These are phyloP conservation scores for Autographa pulchrina DNA, from an alignment of 2,888 invertebrate genomes.

Conservation along the genomic window DNA sequence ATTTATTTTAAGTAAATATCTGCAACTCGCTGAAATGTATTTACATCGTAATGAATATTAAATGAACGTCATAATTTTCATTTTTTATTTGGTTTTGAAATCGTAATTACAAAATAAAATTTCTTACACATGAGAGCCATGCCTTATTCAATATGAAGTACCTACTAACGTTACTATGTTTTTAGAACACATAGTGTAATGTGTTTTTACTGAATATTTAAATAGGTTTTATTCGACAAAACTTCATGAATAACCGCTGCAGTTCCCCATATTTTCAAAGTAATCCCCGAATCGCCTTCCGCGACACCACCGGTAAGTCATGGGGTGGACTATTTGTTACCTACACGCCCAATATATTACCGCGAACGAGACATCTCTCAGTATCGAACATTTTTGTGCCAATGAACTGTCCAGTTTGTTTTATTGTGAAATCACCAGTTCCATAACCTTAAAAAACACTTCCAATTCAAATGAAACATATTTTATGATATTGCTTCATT, in stretches of 20 bases:
- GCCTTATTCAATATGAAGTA: too few species aligned
- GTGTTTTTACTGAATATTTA: neutral
- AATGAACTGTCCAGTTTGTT: slow-evolving; percentile 33
- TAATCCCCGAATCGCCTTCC: neutral
- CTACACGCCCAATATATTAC: slow-evolving; percentile 15
- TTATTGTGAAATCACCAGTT: slow-evolving; percentile 19
- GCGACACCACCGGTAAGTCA: slow-evolving; percentile 17
- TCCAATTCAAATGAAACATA: slow-evolving; percentile 42
- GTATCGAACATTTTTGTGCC: slow-evolving; percentile 34
- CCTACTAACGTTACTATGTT: too few species aligned
- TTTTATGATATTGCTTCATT: slow-evolving; percentile 16
- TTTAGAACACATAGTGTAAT: too few species aligned
- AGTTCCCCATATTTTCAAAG: slow-evolving; percentile 7
- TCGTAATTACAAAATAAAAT: too few species aligned
- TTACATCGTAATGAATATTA: too few species aligned
- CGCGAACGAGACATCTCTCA: slow-evolving; percentile 18
- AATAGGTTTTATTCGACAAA: neutral
- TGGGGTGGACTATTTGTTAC: slow-evolving; percentile 17
- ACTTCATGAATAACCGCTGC: neutral
- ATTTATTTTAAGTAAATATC: too few species aligned
- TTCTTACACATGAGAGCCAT: too few species aligned
- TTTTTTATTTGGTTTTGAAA: too few species aligned
- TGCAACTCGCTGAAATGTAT: too few species aligned
- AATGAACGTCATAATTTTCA: too few species aligned
- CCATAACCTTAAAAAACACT: too few species aligned